Evolutionary conservation across 2,113 vertebrate genomes (phyloP).

Genomic region (Pseudonaja textilis): DNA sequence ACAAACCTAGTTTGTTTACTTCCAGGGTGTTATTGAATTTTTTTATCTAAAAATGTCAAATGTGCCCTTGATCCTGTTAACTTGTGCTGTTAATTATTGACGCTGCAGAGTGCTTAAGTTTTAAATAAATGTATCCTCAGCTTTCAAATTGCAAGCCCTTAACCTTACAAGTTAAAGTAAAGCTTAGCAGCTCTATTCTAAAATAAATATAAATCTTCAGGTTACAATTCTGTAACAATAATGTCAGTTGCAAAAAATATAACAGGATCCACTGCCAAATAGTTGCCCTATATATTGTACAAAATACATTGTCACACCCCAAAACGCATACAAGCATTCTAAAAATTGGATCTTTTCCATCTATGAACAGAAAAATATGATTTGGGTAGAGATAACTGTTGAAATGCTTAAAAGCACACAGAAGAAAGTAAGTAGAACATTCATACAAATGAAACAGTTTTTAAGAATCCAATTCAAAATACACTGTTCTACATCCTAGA

Average conservation of each 20-base stretch:
- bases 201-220: neutral
- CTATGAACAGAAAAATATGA: neutral
- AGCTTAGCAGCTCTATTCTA: neutral
- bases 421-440: neutral
- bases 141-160: neutral
- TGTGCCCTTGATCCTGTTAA: neutral
- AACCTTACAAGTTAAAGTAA: neutral
- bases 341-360: neutral
- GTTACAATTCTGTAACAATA: neutral
- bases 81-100: conserved; percentile 12
- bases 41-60: neutral
- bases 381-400: neutral
- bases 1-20: neutral
- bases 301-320: neutral
- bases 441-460: neutral
- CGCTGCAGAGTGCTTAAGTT: neutral
- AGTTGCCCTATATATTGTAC: neutral
- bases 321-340: neutral
- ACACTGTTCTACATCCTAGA: neutral
- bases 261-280: neutral
- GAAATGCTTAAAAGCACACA: neutral
- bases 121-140: conserved; percentile 11
- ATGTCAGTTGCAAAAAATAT: neutral
- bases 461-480: neutral
- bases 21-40: neutral